Evolutionary conservation across 1,140 invertebrate species (phyloP).

Genomic region (Mamestra configurata): DNA sequence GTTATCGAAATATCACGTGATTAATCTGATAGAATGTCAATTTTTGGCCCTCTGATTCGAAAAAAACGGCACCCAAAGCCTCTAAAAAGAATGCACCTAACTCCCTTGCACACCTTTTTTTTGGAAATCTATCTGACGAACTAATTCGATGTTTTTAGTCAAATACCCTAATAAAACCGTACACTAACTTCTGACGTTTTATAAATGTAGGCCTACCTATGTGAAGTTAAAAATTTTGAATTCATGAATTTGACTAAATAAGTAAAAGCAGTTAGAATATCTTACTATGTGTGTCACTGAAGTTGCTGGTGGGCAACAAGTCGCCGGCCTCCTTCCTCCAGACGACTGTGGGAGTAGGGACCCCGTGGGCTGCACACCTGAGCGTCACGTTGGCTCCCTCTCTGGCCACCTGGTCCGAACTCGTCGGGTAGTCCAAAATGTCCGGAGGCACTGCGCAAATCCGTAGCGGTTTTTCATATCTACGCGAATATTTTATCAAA

Average conservation of each 20-base stretch:
- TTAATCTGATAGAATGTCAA: too few relatives aligned
- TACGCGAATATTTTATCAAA: slow-evolving; percentile 32
- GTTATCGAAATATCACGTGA: too few relatives aligned
- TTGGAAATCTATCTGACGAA: too few relatives aligned
- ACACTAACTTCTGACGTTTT: too few relatives aligned
- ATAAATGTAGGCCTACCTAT: too few relatives aligned
- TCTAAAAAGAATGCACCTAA: too few relatives aligned
- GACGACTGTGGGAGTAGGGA: slow-evolving; percentile 93
- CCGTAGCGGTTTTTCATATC: slow-evolving; percentile 42
- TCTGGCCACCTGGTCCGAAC: slow-evolving; percentile 95
- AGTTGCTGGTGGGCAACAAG: slow-evolving; percentile 88
- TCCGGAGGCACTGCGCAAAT: slow-evolving; percentile 93
- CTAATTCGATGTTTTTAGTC: too few relatives aligned
- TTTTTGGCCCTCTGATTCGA: too few relatives aligned
- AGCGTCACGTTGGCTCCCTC: slow-evolving; percentile 96
- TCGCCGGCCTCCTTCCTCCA: slow-evolving; percentile 95
- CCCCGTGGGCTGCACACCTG: slow-evolving; percentile 93
- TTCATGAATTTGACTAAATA: neutral
- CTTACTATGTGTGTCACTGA: slow-evolving; percentile 84
- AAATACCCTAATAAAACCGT: too few relatives aligned
- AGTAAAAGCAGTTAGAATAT: neutral
- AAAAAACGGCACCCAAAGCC: too few relatives aligned
- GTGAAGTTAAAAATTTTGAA: too few relatives aligned
- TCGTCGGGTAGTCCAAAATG: slow-evolving; percentile 94
- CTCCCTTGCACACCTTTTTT: too few relatives aligned